Evolutionary conservation across 2,113 vertebrate genomes (phyloP), one percentile per base, ranked within the genome.

Genomic region (Tachuris rubrigastra): DNA sequence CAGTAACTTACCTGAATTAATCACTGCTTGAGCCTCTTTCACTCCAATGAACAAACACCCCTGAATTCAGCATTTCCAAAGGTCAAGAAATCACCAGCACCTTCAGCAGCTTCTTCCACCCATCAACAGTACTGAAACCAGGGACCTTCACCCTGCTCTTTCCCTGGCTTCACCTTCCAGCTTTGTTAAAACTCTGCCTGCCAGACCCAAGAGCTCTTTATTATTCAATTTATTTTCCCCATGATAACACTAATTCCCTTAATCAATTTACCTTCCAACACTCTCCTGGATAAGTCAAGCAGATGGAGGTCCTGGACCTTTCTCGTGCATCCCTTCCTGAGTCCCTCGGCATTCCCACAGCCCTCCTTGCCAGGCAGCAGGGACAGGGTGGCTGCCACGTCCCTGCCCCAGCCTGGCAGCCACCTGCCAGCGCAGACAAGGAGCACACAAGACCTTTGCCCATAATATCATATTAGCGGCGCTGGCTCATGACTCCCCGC

Each of bases 381-480:
- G 67, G 86, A 42, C 80, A 49, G 5, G 2, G 72, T 0, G 9
- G 56, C 42, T 67, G 58, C 42, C 87, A 87, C 13, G 0, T 87
- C 87, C 60, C 90, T 73, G 5, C 50, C 56, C 16, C 91, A 80
- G 82, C 81, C 66, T 7, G 35, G 59, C 50, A 95, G 74, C 69
- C 81, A 60, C 77, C 81, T 71, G 83, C 44, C 87, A 87, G 69
- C 5, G 0, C 65, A 9, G 37, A 20, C 69, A 21, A 87, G 85
- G 74, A 87, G 74, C 91, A 83, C 81, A 28, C 55, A 24, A 68
- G 85, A 89, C 95, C 93, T 97, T 94, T 91, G 89, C 91, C 69
- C 86, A 58, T 5, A 10, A 21, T 3, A n/a, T 37, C 72, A 1
- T 0, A 9, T n/a, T 8, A 46, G 67, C 10, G 3, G 59, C 3